phyloP scores from a whole-genome alignment of 1,140 invertebrate species.

The Zaprionus tsacasi region DNA sequence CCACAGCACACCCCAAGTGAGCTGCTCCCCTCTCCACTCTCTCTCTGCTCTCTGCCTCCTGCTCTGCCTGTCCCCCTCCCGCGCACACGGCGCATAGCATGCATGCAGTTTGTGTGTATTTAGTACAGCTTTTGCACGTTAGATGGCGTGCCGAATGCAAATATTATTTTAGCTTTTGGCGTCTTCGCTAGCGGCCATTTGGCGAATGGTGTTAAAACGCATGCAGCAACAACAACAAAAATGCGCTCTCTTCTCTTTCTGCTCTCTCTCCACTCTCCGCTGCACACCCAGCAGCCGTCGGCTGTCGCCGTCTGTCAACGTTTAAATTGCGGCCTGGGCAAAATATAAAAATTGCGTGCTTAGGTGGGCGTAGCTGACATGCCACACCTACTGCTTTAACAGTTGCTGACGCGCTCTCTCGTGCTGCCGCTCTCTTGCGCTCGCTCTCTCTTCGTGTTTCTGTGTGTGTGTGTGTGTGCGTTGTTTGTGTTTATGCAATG shows the following conservation, averaged over 20 bases:
- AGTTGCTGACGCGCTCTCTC: constrained; percentile 19
- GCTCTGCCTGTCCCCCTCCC: background rate
- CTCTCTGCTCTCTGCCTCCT: background rate
- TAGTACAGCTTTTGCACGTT: constrained; percentile 68
- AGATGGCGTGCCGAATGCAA: constrained; percentile 81
- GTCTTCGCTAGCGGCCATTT: constrained; percentile 54
- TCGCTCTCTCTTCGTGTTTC: constrained; percentile 19
- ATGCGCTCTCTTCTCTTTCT: background rate
- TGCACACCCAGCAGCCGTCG: constrained; percentile 53
- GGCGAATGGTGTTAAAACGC: constrained; percentile 81
- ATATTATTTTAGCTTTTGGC: constrained; percentile 80
- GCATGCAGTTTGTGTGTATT: constrained; percentile 53
- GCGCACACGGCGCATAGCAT: constrained; percentile 16
- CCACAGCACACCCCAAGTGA: constrained; percentile 55
- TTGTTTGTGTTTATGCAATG: constrained; percentile 75
- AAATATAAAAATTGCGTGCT: constrained; percentile 74
- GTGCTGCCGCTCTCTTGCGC: constrained; percentile 4
- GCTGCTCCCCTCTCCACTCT: background rate
- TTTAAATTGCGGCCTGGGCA: constrained; percentile 74
- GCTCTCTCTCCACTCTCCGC: background rate
- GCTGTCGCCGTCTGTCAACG: constrained; percentile 71
- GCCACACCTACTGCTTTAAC: constrained; percentile 70
- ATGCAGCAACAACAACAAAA: constrained; percentile 48
- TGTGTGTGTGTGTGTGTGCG: constrained; percentile 25
- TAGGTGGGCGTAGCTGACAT: constrained; percentile 80